Base-by-base conservation (phyloP, 2,113 vertebrate species). In the Mustela lutreola region DNA sequence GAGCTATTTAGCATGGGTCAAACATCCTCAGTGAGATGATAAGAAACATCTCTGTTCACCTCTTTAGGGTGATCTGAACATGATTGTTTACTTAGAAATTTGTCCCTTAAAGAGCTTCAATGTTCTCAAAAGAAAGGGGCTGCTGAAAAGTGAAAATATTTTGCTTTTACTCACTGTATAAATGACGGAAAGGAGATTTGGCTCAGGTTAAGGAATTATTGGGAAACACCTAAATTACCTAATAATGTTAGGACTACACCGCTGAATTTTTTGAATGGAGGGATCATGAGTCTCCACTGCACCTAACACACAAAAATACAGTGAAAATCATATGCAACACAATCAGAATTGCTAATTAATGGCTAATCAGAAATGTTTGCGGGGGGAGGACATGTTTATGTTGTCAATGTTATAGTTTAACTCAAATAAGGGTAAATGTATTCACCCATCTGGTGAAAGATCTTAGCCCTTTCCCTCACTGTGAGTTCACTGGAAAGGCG, bases 71-170 rank as follows among this genome's bases (percentile, higher is more conserved):
- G 4, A 70, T 18, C 19, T 0, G 19, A 96, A 28, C 73, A 73
- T 73, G 71, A 50, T 42, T 62, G 33, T 19, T 95, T 75, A 60
- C 45, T 97, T 42, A 89, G 65, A 96, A 84, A 76, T 56, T 33
- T 81, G 56, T 45, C 11, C 36, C 45, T 85, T 81, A 63, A 96
- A 78, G 62, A 91, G 65, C 6, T 95, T 93, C 70, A 42, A 21
- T 53, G 70, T 42, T 94, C 84, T 96, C 92, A 93, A 95, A 91
- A 36, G 42, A 89, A 76, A 95, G 31, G 19, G 89, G 26, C 71
- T 87, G 18, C 80, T 19, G 11, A 79, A 94, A 95, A 93, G 60
- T 67, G 75, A 91, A 96, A 96, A 75, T 79, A 60, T 53, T 92
- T 73, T 91, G 81, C 24, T 58, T 94, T n/a, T n/a, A 65, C 26